Percentiles rank a stretch among this genome's conserved stretches.
phyloP scores from a whole-genome alignment of 2,888 invertebrate genomes.

The Tupiocoris notatus region DNA sequence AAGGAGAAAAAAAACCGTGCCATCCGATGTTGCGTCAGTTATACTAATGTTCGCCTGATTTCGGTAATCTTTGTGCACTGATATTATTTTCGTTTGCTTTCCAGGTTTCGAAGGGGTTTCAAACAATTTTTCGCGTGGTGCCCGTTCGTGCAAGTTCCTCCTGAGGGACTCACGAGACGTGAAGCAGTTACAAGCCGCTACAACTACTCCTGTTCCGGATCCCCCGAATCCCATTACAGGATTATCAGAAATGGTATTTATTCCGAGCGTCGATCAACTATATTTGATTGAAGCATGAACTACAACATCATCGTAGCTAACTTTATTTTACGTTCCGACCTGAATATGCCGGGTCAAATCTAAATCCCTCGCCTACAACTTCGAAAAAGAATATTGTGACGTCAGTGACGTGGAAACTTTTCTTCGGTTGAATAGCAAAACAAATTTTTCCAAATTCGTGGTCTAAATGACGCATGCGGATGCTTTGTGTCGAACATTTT shows the following conservation, averaged over 20 bases:
- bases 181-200: constrained; percentile 75
- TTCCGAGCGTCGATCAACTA: not conserved
- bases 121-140: constrained; percentile 89
- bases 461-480: too few species aligned
- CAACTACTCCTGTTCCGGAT: constrained; percentile 67
- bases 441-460: not conserved
- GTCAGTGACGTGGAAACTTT: too few species aligned
- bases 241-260: constrained; percentile 67
- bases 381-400: too few species aligned
- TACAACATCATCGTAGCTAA: too few species aligned
- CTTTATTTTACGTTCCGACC: too few species aligned
- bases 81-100: constrained; percentile 50
- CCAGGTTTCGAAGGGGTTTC: constrained; percentile 89
- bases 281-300: constrained; percentile 15
- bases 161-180: constrained; percentile 67
- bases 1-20: too few species aligned
- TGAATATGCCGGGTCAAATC: too few species aligned
- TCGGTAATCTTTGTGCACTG: not conserved
- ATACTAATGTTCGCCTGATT: not conserved
- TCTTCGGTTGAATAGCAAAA: not conserved
- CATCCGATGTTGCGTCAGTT: too few species aligned
- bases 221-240: constrained; percentile 67
- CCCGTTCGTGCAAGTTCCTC: constrained; percentile 69
- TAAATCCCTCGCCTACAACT: too few species aligned
- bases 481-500: too few species aligned